Base-by-base conservation (phyloP, 2,888 invertebrate species). In the Linnaemya tessellans region DNA sequence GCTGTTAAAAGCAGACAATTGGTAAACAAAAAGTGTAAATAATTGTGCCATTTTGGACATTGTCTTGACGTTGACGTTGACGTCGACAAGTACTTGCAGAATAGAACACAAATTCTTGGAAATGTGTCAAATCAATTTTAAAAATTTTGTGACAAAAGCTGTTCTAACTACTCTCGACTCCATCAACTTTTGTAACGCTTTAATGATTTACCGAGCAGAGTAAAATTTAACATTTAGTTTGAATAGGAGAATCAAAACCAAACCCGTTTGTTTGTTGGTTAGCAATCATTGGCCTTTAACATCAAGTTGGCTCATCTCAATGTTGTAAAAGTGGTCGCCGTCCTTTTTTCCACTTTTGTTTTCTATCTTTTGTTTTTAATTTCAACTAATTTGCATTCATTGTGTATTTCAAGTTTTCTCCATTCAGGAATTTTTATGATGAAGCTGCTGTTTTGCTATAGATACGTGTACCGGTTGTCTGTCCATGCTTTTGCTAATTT, bases 381-480 rank as follows among this genome's bases (percentile, higher is more conserved):
- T 78, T 78, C 41, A 84, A 84, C 84, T 81, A 84, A 84, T 84
- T 84, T 84, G 78, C 84, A 84, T 84, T 84, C 78, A 84, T 84
- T 84, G 80, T 67, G 43, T 62, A 54, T 51, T 67, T 79, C 30
- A 67, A 68, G 35, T 60, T 46, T 62, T 68, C 54, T 65, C 49
- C 43, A 71, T 22, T 41, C 13, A 25, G 15, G 49, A 62, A 75
- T 75, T 70, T 75, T 74, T 54, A 62, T 81, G 75, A 56, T 75
- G 68, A 67, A 67, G 41, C 60, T 80, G 54, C 65, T 73, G 8
- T 15, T 56, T 9, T 71, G 43, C 20, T 30, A 67, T 11, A 13
- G 67, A 62, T 75, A 81, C 54, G n/a, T n/a, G n/a, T 54, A 35
- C n/a, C 20, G 22, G 22, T 25, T 35, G 22, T 38, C 60, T 18